Conservation (phyloP, 2,113 vertebrate genomes). For the Oxyruncus cristatus region DNA sequence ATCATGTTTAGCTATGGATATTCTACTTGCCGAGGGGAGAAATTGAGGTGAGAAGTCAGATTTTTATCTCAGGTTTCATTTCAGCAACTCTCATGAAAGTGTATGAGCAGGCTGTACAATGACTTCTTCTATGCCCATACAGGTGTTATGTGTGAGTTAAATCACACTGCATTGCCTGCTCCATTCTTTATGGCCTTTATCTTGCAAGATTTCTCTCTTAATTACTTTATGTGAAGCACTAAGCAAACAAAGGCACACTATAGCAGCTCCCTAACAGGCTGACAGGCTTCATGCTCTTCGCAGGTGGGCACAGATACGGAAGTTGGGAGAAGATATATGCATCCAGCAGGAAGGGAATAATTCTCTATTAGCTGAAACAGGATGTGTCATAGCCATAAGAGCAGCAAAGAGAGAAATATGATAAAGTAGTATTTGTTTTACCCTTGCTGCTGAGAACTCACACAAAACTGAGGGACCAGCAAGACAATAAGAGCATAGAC, state of each 20-base stretch:
- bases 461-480: neutral
- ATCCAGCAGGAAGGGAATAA: neutral
- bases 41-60: slow-evolving; percentile 53
- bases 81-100: slow-evolving; percentile 46
- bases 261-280: neutral
- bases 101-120: neutral
- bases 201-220: neutral
- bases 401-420: neutral
- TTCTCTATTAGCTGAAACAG: neutral
- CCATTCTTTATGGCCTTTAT: neutral
- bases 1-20: slow-evolving; percentile 12
- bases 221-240: neutral
- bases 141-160: no score
- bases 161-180: neutral
- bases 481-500: neutral
- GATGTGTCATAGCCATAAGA: neutral
- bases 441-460: neutral
- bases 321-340: rapidly evolving
- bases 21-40: neutral
- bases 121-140: neutral
- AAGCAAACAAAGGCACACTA: neutral
- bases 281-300: neutral
- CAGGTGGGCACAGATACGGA: neutral
- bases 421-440: neutral
- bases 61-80: slow-evolving; percentile 58